Base-by-base conservation (phyloP, 2,797 vertebrate genomes). In the Muraenolepis orangiensis region DNA sequence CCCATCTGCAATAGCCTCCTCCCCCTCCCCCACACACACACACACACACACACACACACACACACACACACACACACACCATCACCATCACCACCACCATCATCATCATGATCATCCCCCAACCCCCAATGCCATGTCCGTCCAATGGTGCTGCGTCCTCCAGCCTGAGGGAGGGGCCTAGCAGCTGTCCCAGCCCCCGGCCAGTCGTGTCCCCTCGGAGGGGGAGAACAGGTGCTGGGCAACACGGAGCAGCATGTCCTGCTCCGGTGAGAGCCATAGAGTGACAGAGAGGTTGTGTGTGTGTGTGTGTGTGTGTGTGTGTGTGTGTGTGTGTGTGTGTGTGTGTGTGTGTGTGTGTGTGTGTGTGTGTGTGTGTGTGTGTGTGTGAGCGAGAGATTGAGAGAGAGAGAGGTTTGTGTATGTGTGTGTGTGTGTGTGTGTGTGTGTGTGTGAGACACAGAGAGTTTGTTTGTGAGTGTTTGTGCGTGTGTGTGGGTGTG, bases 1-100 rank as follows among this genome's bases (percentile, higher is more conserved):
- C 87, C 92, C 92, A 93, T 92, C 90, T 93, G 90, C 90, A 89
- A 86, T 80, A 87, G 91, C 91, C 90, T 86, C 88, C 89, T 88
- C 90, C 81, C 71, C 1, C 76, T 80, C 70, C 78, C 81, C 16
- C 14, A n/a, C n/a, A n/a, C n/a, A n/a, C n/a, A n/a, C n/a, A n/a
- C n/a, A n/a, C n/a, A n/a, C n/a, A n/a, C n/a, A n/a, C n/a, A n/a
- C n/a, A n/a, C n/a, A n/a, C n/a, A n/a, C n/a, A n/a, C n/a, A n/a
- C n/a, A n/a, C n/a, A n/a, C n/a, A n/a, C n/a, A n/a, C n/a, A n/a
- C n/a, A n/a, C n/a, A n/a, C n/a, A n/a, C n/a, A n/a, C n/a, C n/a
- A n/a, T n/a, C n/a, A n/a, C n/a, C n/a, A n/a, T n/a, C n/a, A n/a
- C n/a, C n/a, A n/a, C n/a, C n/a, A n/a, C n/a, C n/a, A n/a, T n/a